Percentiles rank a stretch among this genome's conserved stretches.
phyloP scores from a whole-genome alignment of 2,797 vertebrate genomes.

The Coendou prehensilis region DNA sequence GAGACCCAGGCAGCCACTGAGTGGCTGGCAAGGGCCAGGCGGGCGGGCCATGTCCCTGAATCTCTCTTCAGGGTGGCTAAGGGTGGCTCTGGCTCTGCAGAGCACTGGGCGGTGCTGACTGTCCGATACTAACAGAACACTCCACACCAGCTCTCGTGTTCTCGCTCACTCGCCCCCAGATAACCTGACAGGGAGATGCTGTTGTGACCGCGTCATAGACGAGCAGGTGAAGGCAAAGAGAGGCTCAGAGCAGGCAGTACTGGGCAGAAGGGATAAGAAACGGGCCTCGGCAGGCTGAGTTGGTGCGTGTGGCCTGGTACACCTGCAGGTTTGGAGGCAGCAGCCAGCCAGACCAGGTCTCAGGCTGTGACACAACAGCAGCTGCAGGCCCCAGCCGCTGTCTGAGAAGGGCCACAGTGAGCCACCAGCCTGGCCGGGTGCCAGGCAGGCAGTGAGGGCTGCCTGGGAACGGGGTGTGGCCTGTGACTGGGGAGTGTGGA shows the following conservation, averaged over 20 bases:
- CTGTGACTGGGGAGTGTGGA: not conserved
- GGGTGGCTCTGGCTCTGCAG: not conserved
- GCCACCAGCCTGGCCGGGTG: not conserved
- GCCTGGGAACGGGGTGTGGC: too few relatives aligned
- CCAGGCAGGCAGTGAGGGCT: not conserved
- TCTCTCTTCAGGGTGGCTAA: not conserved
- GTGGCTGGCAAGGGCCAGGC: not conserved
- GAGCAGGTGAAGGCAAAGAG: accelerated
- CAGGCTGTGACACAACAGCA: not conserved
- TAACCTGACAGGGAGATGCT: accelerated
- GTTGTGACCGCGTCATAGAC: not conserved
- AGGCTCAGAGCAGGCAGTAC: accelerated
- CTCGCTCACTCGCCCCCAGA: not conserved
- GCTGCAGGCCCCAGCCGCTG: not conserved
- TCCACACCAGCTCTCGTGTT: accelerated
- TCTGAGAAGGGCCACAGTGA: too few relatives aligned
- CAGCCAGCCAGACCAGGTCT: not conserved
- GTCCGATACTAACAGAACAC: not conserved
- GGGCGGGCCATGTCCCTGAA: not conserved
- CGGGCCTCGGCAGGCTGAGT: not conserved
- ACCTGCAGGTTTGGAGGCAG: not conserved
- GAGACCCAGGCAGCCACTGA: not conserved
- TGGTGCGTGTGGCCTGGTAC: too few relatives aligned
- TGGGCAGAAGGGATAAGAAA: not conserved
- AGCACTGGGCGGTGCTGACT: not conserved